Evolutionary conservation across 2,888 invertebrate species (phyloP), one percentile per base, ranked within the genome.

Genomic region (Tipula confusa): DNA sequence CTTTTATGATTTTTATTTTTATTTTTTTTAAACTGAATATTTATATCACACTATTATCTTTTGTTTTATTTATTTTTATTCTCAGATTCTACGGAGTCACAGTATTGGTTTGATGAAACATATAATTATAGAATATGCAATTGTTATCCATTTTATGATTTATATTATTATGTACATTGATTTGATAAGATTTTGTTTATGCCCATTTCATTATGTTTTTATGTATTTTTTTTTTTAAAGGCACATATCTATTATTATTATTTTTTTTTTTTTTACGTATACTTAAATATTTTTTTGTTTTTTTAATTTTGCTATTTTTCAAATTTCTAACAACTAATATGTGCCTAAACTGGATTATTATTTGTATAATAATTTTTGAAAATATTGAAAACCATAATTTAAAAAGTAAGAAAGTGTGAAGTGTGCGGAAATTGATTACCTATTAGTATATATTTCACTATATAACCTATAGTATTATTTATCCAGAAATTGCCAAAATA

Each of bases 261-360:
- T 36, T 36, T 11, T 64, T 64, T 64, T 43, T 6, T 36, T 36
- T 11, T 64, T 64, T 64, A 64, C 64, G 64, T 64, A 64, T 64
- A 64, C 64, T 64, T 24, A 18, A 24, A 64, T 24, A 64, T 64
- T 15, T 43, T 33, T 64, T 24, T 64, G 24, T 64, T 64, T n/a
- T n/a, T n/a, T n/a, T 64, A 64, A 24, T 64, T 64, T 64, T 64
- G 18, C 24, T 64, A 64, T 24, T 24, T 64, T 24, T 24, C 64
- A 6, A 64, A 24, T 24, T 64, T 64, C 7, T 64, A 64, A 43
- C 43, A 43, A 64, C 64, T 64, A 64, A 64, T 64, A 64, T 64
- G 64, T 64, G 64, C 64, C 64, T 64, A 64, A 64, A 64, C 64
- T 64, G 64, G 64, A 64, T 64, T 24, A 64, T 24, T 64, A 64